These are phyloP conservation scores for Neodiprion lecontei DNA, from an alignment of 1,140 invertebrate genomes.

Conservation along the genomic window DNA sequence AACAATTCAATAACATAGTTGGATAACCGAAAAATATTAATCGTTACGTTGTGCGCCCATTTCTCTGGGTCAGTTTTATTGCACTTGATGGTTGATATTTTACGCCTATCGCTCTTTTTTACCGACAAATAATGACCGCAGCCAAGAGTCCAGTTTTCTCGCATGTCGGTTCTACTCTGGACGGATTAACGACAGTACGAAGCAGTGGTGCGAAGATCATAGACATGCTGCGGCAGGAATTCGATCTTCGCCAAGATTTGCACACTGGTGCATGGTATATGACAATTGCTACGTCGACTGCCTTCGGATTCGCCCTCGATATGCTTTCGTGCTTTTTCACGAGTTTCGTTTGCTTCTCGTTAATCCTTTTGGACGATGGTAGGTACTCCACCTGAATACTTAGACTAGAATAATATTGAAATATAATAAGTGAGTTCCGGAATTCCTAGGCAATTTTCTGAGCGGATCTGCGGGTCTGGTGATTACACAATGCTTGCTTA, in stretches of 20 bases:
- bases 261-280: constrained; percentile 70
- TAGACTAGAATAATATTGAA: too few species aligned
- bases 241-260: constrained; percentile 73
- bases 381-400: background rate
- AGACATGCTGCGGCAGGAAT: constrained; percentile 75
- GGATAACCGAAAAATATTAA: too few species aligned
- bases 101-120: too few species aligned
- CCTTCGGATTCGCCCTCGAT: constrained; percentile 60
- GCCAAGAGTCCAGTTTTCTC: constrained; percentile 79
- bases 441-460: constrained; percentile 43
- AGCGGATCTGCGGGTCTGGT: constrained; percentile 82
- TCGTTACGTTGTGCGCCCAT: too few species aligned
- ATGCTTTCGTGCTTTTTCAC: constrained; percentile 42
- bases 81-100: too few species aligned
- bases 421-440: too few species aligned
- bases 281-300: constrained; percentile 64
- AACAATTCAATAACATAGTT: background rate
- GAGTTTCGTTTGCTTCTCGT: constrained; percentile 47
- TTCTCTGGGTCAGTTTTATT: too few species aligned
- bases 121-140: constrained; percentile 46
- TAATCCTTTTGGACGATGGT: constrained; percentile 54
- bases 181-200: constrained; percentile 82
- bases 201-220: constrained; percentile 69
- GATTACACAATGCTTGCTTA: constrained; percentile 78
- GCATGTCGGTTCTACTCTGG: constrained; percentile 77